Base-by-base conservation (phyloP, 2,797 vertebrate species). In the Sparidentex hasta region DNA sequence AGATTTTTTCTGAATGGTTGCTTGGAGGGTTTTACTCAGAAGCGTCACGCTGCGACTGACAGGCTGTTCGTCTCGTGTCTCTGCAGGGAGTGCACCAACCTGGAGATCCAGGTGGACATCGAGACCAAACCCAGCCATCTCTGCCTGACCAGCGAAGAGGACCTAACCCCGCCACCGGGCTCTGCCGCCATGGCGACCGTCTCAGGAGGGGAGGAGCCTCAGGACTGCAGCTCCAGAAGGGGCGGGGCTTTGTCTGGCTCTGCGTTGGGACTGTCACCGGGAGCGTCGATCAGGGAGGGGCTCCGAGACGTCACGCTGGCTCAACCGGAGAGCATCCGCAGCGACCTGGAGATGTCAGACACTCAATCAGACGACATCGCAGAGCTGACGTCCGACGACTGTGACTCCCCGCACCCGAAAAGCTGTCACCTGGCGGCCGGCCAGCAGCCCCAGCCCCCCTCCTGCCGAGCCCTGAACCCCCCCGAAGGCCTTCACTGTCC, bases 81-180 rank as follows among this genome's bases (percentile, higher is more conserved):
- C 78, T 73, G 61, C 94, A 99, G 98, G 94, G 98, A 99, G 88
- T 96, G 97, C 89, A 99, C 96, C 87, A 99, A 99, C 93, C 96
- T 99, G 94, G 98, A 99, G 94, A 98, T 99, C 93, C 98, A 99
- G 94, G 98, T 99, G 94, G 98, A 99, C 95, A 99, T 99, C 3
- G 98, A 99, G 92, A 98, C 97, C 92, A 98, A 99, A 92, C 98
- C 98, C 71, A 99, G 97, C 80, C 97, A 98, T 88, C 96, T 98
- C 90, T 98, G 97, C 90, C 94, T 99, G 91, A 96, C 97, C 92
- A 98, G 97, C 8, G 95, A 98, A 82, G 98, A 98, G 0, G 98
- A 99, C 93, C 83, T 96, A 17, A 88, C 93, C 56, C 94, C 90
- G 0, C 92, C 93, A 18, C 78, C 65, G 0, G 85, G 85, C 80